Evolutionary conservation across 2,888 invertebrate species (phyloP), one percentile per base, ranked within the genome.

Genomic region (Dyspetes luteomarginatus): DNA sequence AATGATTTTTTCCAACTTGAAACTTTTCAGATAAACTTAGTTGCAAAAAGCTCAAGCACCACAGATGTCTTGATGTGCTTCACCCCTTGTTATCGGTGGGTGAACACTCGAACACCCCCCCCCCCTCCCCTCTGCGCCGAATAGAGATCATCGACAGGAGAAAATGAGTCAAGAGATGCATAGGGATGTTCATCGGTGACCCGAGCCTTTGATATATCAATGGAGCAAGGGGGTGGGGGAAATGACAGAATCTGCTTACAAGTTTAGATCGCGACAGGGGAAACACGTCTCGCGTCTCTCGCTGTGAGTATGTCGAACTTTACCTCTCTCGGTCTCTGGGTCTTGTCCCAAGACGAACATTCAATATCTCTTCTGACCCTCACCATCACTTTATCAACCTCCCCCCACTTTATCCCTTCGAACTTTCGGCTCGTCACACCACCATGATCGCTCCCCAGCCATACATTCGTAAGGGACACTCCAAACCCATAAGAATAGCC

Each of bases 151-250:
- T 36, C 36, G 12, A 12, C 36, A 7, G 73, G 78, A 78, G 78
- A 62, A 74, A 74, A 41, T 36, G 55, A 30, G 41, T 19, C 67
- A 28, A 7, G 52, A 45, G 19, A 30, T 71, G 4, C 24, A 55
- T 12, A 43, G 28, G 30, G 26, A 30, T 17, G 24, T n/a, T 19
- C 28, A 4, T 9, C 60, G 4, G 36, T 52, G 30, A 15, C 55
- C n/a, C 12, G 52, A 67, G 19, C 58, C 75, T 68, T 52, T 19
- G 68, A 76, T 68, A 68, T 60, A 76, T 76, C 75, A 60, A 68
- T 76, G 62, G 55, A 58, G 19, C 43, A 28, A 17, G 60, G n/a
- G 62, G 30, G 41, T 36, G 36, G 5, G 12, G 15, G 5, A 30
- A 19, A 22, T 36, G 50, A 45, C 52, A 22, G 68, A 68, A 76